Conservation (phyloP, 1,140 invertebrate species). For the Polyergus mexicanus region DNA sequence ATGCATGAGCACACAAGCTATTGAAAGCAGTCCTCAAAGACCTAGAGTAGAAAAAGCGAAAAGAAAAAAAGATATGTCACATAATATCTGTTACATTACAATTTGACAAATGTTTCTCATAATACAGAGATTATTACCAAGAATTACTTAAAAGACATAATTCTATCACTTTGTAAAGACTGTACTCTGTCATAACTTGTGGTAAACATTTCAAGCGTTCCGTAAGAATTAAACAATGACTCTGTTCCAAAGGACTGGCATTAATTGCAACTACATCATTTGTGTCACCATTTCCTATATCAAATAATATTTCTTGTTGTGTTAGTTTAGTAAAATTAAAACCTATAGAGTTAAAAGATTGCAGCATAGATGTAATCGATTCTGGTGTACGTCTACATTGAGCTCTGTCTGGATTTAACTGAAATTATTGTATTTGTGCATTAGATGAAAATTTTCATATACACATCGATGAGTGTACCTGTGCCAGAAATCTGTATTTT, state of each 20-base stretch:
- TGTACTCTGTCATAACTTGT: slow-evolving; percentile 87
- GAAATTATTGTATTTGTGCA: slow-evolving; percentile 40
- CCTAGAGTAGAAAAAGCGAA: slow-evolving; percentile 62
- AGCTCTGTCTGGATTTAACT: slow-evolving; percentile 90
- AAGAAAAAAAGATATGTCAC: not conserved
- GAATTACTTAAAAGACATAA: slow-evolving; percentile 86
- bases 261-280: slow-evolving; percentile 88
- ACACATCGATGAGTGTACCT: slow-evolving; percentile 77
- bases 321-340: slow-evolving; percentile 91
- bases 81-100: not conserved
- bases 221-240: slow-evolving; percentile 90
- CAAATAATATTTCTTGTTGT: slow-evolving; percentile 88
- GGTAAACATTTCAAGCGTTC: slow-evolving; percentile 87
- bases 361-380: slow-evolving; percentile 86
- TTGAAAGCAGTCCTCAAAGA: slow-evolving; percentile 91
- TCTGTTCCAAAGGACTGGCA: slow-evolving; percentile 90
- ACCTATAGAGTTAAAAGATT: slow-evolving; percentile 88
- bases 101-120: not conserved
- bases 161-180: slow-evolving; percentile 85
- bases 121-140: slow-evolving; percentile 81
- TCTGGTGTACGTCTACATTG: slow-evolving; percentile 88
- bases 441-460: slow-evolving; percentile 42
- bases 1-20: slow-evolving; percentile 92
- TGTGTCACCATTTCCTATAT: slow-evolving; percentile 77
- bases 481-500: slow-evolving; percentile 82